Percentiles rank a stretch among this genome's conserved stretches.
Evolutionary conservation across 2,797 vertebrate species (phyloP).

Genomic region (Megalops cyprinoides): DNA sequence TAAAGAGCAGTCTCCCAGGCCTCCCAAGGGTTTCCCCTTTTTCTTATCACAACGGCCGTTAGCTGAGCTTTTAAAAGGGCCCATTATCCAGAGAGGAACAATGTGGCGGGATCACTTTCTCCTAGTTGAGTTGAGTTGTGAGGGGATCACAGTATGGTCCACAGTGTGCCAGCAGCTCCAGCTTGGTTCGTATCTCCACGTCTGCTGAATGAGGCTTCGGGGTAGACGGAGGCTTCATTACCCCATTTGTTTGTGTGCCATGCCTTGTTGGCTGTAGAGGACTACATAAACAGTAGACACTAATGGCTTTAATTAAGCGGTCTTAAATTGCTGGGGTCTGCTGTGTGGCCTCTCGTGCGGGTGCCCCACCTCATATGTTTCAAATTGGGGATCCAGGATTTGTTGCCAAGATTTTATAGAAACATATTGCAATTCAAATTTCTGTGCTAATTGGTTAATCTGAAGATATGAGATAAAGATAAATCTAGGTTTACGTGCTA

Average conservation of each 20-base stretch:
- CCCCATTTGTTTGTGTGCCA: constrained; percentile 70
- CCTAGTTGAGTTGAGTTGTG: constrained; percentile 69
- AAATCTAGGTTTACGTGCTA: too few species aligned
- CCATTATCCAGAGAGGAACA: constrained; percentile 77
- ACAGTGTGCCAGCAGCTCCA: constrained; percentile 58
- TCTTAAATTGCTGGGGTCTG: constrained; percentile 70
- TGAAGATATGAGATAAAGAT: neutral
- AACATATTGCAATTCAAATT: neutral
- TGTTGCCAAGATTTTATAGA: constrained; percentile 51
- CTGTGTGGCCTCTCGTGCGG: constrained; percentile 54
- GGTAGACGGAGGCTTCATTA: constrained; percentile 70
- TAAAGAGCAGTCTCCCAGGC: constrained; percentile 80
- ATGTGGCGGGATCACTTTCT: constrained; percentile 80
- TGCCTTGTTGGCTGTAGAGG: constrained; percentile 70
- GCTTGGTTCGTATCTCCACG: constrained; percentile 45
- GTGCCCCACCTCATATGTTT: constrained; percentile 55
- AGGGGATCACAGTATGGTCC: constrained; percentile 61
- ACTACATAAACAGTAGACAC: constrained; percentile 66
- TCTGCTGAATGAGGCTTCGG: constrained; percentile 57
- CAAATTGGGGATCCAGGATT: constrained; percentile 47
- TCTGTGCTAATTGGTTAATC: neutral
- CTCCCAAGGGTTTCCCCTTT: constrained; percentile 67
- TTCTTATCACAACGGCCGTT: constrained; percentile 48
- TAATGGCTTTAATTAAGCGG: constrained; percentile 76
- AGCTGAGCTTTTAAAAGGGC: constrained; percentile 71